Conservation (phyloP, 2,888 invertebrate species). For the Conchocele bisecta region DNA sequence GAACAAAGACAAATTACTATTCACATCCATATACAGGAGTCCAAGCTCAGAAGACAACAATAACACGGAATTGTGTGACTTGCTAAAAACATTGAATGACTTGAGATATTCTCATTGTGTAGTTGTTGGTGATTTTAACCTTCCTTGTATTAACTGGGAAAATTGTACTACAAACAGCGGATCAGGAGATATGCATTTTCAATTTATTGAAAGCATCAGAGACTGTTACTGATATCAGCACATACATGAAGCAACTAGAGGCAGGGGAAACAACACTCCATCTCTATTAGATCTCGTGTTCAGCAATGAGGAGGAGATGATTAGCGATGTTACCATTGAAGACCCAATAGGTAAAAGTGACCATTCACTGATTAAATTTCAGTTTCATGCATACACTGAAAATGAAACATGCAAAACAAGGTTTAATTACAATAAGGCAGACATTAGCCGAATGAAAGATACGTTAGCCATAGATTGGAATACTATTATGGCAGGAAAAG, state of each 20-base stretch:
- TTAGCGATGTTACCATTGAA: slow-evolving; percentile 2
- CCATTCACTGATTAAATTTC: slow-evolving; percentile 11
- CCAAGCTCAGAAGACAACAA: neutral
- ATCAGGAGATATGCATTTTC: neutral
- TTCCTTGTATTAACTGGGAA: slow-evolving; percentile 10
- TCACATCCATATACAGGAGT: slow-evolving; percentile 10
- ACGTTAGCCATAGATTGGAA: neutral
- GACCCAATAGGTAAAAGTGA: slow-evolving; percentile 36
- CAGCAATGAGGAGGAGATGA: slow-evolving; percentile 21
- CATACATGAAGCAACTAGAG: slow-evolving; percentile 17
- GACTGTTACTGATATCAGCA: slow-evolving; percentile 25
- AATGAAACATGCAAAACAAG: neutral
- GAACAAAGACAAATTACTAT: neutral
- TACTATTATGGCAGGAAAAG: neutral
- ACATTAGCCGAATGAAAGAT: neutral
- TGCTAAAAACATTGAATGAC: neutral
- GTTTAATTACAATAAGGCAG: neutral
- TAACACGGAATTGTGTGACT: neutral
- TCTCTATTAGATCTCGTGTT: slow-evolving; percentile 19
- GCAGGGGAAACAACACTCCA: slow-evolving; percentile 7
- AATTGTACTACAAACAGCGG: neutral
- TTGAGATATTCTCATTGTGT: neutral
- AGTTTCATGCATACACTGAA: neutral
- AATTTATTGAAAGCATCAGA: slow-evolving; percentile 21
- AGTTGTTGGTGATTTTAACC: slow-evolving; percentile 3